These are phyloP conservation scores for Labroides dimidiatus DNA, from an alignment of 2,797 vertebrate species.

Conservation along the genomic window DNA sequence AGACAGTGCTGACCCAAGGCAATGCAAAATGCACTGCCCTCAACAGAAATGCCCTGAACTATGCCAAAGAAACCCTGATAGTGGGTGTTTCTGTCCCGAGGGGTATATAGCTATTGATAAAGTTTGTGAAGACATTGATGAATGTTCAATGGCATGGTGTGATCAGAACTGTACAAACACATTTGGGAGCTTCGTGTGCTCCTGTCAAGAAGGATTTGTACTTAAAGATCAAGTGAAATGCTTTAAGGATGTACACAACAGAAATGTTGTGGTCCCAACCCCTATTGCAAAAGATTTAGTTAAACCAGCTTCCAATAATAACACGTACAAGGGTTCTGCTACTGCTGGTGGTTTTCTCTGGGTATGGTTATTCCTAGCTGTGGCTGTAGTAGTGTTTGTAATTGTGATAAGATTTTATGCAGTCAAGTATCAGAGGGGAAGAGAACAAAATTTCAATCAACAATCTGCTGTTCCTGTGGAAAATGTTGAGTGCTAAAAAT, in stretches of 20 bases:
- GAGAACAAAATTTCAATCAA: conserved; percentile 28
- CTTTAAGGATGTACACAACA: neutral
- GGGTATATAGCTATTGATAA: conserved; percentile 48
- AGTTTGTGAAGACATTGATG: conserved; percentile 71
- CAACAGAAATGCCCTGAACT: conserved; percentile 23
- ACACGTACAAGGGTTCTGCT: conserved; percentile 19
- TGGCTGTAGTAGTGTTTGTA: conserved; percentile 47
- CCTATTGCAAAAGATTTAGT: neutral
- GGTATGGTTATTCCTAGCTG: conserved; percentile 55
- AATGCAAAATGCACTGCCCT: conserved; percentile 61
- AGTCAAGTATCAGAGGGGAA: conserved; percentile 42
- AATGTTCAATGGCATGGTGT: conserved; percentile 54
- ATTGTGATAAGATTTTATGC: conserved; percentile 53
- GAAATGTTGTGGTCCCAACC: conserved; percentile 1
- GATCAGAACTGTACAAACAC: conserved; percentile 66
- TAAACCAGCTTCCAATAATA: conserved; percentile 30
- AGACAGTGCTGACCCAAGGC: conserved; percentile 27
- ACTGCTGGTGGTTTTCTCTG: conserved; percentile 51
- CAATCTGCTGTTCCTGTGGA: conserved; percentile 1
- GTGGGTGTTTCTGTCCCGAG: conserved; percentile 42
- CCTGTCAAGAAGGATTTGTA: conserved; percentile 55
- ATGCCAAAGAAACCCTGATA: neutral
- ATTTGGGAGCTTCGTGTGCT: conserved; percentile 73
- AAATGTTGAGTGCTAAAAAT: conserved; percentile 15
- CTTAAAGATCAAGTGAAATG: conserved; percentile 54